Conservation (phyloP, 2,113 vertebrate species). For the Brachionichthys hirsutus region DNA sequence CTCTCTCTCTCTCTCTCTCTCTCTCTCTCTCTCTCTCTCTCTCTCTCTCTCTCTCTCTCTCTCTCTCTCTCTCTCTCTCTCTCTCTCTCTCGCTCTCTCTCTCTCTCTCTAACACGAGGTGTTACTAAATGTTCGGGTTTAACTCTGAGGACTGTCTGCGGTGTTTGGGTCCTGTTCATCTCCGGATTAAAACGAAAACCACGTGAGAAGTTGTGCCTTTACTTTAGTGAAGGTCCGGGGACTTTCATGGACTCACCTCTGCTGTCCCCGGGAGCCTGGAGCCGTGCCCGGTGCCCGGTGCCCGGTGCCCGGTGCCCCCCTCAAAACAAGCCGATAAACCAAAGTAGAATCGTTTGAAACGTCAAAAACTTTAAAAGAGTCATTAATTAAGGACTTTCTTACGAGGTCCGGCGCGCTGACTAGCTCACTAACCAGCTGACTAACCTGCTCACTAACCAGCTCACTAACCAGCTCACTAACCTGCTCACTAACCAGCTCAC, state of each 20-base stretch:
- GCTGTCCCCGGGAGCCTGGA: slow-evolving; percentile 60
- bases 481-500: slow-evolving; percentile 5
- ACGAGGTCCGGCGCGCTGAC: neutral
- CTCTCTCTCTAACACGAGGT: neutral
- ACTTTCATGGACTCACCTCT: slow-evolving; percentile 63
- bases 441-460: slow-evolving; percentile 7
- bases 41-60: too few relatives aligned
- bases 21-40: too few relatives aligned
- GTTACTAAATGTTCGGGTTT: slow-evolving; percentile 11
- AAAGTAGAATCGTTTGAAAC: neutral
- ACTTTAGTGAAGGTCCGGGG: slow-evolving; percentile 4
- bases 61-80: too few relatives aligned
- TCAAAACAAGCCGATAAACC: slow-evolving; percentile 23
- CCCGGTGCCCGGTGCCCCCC: slow-evolving; percentile 48
- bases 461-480: neutral
- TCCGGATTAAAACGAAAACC: too few relatives aligned
- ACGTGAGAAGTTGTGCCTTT: too few relatives aligned
- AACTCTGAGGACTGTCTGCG: slow-evolving; percentile 32
- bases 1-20: too few relatives aligned
- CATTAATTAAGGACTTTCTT: slow-evolving; percentile 57
- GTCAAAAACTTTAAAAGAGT: neutral
- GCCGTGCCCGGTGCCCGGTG: slow-evolving; percentile 47
- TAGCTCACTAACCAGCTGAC: slow-evolving; percentile 2
- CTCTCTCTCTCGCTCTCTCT: too few relatives aligned
- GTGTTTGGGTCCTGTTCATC: neutral